Percentiles rank a stretch among this genome's conserved stretches.
Evolutionary conservation across 1,140 invertebrate species (phyloP).

Genomic region (Mactra quadrangularis): DNA sequence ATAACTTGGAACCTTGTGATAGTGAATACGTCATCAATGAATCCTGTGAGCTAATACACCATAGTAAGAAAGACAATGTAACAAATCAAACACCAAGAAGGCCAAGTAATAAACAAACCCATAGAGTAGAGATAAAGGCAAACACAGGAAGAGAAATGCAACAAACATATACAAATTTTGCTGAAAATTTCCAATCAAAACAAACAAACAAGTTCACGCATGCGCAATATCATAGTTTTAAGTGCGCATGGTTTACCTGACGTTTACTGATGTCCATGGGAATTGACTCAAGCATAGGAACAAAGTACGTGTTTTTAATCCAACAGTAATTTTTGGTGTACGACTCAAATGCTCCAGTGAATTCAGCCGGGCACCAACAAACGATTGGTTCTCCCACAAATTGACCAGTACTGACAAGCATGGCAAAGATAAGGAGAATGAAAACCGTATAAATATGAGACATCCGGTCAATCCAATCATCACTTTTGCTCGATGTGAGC

Average conservation of each 20-base stretch:
- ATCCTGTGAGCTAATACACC: no score
- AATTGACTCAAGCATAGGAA: constrained; percentile 84
- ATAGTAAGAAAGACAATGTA: no score
- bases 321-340: constrained; percentile 83
- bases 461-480: constrained; percentile 79
- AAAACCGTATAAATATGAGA: constrained; percentile 77
- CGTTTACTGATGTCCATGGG: constrained; percentile 75
- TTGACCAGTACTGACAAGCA: constrained; percentile 78
- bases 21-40: no score
- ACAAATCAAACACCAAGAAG: no score
- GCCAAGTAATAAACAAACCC: no score
- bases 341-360: constrained; percentile 69
- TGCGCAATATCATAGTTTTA: neutral
- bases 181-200: no score
- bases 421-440: constrained; percentile 76
- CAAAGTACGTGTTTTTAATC: constrained; percentile 84
- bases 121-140: no score
- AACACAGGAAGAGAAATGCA: no score
- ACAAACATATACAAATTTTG: no score
- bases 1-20: no score
- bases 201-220: neutral
- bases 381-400: constrained; percentile 83
- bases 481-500: constrained; percentile 68
- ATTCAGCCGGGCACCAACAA: constrained; percentile 83
- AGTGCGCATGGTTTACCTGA: constrained; percentile 62